Conservation (phyloP, 2,113 vertebrate genomes). For the Bubo scandiacus region DNA sequence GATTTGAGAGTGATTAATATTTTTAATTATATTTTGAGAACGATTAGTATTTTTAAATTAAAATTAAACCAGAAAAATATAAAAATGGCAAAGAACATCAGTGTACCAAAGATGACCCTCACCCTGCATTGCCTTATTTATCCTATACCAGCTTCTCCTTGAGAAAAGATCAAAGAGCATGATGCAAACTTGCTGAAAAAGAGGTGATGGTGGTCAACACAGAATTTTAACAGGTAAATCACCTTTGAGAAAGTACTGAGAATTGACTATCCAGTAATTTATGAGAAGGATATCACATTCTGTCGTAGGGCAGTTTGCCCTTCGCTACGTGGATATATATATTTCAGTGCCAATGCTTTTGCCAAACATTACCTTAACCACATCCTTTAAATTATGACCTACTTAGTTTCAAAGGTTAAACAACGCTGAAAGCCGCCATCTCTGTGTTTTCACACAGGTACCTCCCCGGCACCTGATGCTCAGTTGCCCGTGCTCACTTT, state of each 20-base stretch:
- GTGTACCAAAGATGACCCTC: not conserved
- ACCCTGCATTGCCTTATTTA: not conserved
- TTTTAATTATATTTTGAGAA: not conserved
- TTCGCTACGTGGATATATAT: not conserved
- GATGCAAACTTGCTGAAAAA: not conserved
- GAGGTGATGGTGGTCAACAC: not conserved
- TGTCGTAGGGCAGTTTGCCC: not conserved
- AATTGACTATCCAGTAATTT: not conserved
- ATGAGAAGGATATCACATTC: not conserved
- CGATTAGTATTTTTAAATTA: not conserved
- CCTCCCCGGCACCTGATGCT: not conserved
- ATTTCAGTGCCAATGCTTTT: not conserved
- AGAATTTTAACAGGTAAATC: not conserved
- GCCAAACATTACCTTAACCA: not conserved
- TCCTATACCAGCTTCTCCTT: not conserved
- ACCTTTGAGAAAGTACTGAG: not conserved
- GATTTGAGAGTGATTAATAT: not conserved
- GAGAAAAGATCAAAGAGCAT: not conserved
- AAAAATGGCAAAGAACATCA: not conserved
- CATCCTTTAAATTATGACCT: not conserved
- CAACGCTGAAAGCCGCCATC: rapidly evolving
- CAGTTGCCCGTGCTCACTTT: rapidly evolving
- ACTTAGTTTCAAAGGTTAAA: not conserved
- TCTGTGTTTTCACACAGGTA: rapidly evolving
- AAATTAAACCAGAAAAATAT: not conserved